Percentiles rank a stretch among this genome's conserved stretches.
phyloP scores from a whole-genome alignment of 2,113 vertebrate species.

The Parus major region DNA sequence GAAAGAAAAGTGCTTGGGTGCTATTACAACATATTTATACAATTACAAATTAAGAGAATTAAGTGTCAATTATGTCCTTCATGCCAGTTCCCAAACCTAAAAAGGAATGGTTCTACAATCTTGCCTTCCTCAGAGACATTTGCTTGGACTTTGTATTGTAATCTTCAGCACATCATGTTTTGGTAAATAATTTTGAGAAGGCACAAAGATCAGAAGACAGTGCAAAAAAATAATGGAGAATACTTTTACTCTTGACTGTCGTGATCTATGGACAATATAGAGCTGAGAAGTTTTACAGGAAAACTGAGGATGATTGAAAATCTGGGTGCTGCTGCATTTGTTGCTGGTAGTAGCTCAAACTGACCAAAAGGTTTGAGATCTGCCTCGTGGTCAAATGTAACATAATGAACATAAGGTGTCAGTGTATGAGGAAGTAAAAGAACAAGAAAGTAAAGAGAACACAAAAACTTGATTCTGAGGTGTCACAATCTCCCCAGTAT shows the following conservation, averaged over 20 bases:
- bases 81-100: neutral
- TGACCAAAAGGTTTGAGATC: accelerated
- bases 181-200: neutral
- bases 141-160: neutral
- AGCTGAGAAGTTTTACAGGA: neutral
- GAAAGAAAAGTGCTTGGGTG: neutral
- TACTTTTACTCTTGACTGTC: neutral
- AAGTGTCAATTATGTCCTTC: neutral
- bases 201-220: neutral
- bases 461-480: neutral
- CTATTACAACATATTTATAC: neutral
- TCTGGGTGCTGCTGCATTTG: neutral
- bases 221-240: neutral
- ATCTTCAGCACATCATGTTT: neutral
- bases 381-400: neutral
- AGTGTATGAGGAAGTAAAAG: neutral
- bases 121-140: neutral
- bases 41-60: neutral
- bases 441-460: neutral
- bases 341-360: neutral
- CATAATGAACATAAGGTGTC: neutral
- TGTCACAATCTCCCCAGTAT: neutral
- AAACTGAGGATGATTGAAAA: neutral
- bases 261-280: neutral
- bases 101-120: neutral